Conservation (phyloP, 2,113 vertebrate species). For the Spheniscus mendiculus region DNA sequence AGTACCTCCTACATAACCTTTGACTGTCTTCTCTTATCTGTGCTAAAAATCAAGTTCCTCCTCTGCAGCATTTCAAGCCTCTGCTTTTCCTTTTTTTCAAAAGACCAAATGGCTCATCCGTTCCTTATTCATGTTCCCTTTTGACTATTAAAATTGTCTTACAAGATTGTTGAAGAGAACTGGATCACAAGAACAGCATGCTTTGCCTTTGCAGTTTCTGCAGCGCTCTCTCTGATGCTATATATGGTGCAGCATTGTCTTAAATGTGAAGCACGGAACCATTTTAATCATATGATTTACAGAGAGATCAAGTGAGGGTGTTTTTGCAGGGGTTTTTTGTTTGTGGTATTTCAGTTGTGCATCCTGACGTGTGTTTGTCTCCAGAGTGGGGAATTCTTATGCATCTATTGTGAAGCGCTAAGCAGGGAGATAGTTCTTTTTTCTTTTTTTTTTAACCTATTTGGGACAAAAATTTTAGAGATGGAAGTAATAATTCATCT, state of each 20-base stretch:
- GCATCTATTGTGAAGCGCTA: background rate
- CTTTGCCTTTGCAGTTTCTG: background rate
- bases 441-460: background rate
- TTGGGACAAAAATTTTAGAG: background rate
- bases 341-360: background rate
- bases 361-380: background rate
- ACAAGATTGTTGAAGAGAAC: background rate
- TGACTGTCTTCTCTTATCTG: background rate
- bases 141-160: background rate
- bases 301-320: background rate
- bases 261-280: background rate
- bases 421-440: background rate
- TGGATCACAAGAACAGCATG: background rate
- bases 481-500: background rate
- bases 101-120: background rate
- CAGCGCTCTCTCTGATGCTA: background rate
- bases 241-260: background rate
- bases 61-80: background rate
- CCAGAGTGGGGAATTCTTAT: background rate
- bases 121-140: background rate
- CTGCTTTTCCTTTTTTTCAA: background rate
- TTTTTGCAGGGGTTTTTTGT: background rate
- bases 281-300: background rate
- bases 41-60: background rate
- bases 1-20: background rate